Base-by-base conservation (phyloP, 2,797 vertebrate species). In the Linurgus olivaceus region DNA sequence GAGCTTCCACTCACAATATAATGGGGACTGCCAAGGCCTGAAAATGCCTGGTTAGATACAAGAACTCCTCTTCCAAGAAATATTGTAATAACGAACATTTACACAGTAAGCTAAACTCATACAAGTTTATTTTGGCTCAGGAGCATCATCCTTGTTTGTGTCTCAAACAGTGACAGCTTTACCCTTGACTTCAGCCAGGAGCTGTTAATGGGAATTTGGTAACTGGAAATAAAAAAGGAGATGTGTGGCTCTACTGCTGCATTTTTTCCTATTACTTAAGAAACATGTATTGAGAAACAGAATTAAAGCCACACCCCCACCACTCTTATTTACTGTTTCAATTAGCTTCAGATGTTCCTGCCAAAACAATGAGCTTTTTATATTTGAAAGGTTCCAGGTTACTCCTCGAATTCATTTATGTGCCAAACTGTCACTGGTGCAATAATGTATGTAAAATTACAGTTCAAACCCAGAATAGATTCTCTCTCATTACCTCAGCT, bases 241-340 rank as follows among this genome's bases (percentile, higher is more conserved):
- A 90, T 3, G 1, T 57, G 66, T 68, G 80, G 70, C 73, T 86
- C 52, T 80, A 42, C 75, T 63, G n/a, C 18, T 86, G 33, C 57
- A 42, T 88, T 91, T 86, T 92, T 67, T 79, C 75, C 66, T 84
- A 50, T 80, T 71, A 90, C 52, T 94, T 80, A 91, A 94, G 57
- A 90, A 86, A 71, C 40, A 80, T 2, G n/a, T 72, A 93, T 37
- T 84, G 54, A 75, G 61, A 79, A 40, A 47, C 40, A 92, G 66
- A 91, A 91, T 71, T 52, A 91, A 94, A 90, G 68, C 52, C 72
- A 76, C 59, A 63, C 29, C 51, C 68, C 40, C 52, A 70, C 23
- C 42, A 65, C 47, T 88, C 90, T 31, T 90, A 93, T 88, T 89
- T 90, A 77, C 54, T 88, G 25, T 42, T 90, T 92, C 72, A 83